phyloP scores from a whole-genome alignment of 1,140 invertebrate genomes.

The Drepana arcuata region DNA sequence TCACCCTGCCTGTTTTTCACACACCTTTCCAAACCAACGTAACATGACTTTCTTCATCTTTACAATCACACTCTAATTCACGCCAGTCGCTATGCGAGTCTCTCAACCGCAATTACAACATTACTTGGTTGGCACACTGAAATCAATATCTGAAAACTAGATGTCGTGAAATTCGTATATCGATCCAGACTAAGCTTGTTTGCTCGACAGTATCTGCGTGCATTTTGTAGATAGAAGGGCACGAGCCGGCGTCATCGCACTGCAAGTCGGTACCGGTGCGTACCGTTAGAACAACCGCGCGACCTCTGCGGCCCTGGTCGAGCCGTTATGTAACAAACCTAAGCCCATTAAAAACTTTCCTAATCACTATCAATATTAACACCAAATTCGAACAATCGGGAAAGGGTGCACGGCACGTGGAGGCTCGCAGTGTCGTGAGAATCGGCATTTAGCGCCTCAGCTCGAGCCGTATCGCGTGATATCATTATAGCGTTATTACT shows the following conservation, averaged over 20 bases:
- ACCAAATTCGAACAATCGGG: conserved; percentile 12
- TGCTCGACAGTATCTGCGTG: no score
- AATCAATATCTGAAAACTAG: no score
- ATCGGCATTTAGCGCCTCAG: conserved; percentile 33
- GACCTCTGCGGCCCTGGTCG: conserved; percentile 16
- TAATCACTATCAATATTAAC: conserved; percentile 15
- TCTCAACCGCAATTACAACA: no score
- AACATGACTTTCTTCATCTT: no score
- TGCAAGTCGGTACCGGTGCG: conserved; percentile 21
- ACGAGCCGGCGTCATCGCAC: conserved; percentile 5
- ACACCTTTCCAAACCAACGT: no score
- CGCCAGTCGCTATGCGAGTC: no score
- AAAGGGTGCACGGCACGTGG: conserved; percentile 14
- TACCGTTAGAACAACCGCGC: conserved; percentile 31
- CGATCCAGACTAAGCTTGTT: no score
- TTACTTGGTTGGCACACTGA: no score
- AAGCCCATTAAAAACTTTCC: conserved; percentile 12
- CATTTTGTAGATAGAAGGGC: conserved; percentile 12
- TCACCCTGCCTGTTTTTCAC: no score
- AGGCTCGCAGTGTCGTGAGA: conserved; percentile 25
- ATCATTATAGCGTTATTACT: conserved; percentile 41
- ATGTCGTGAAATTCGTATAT: no score
- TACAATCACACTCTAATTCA: no score
- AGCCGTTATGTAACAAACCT: no score
- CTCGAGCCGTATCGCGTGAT: conserved; percentile 37